A percentile compares a stretch with the other conserved stretches of the same genome.
Conservation (phyloP, 2,113 vertebrate species). For the Lanius ludovicianus region DNA sequence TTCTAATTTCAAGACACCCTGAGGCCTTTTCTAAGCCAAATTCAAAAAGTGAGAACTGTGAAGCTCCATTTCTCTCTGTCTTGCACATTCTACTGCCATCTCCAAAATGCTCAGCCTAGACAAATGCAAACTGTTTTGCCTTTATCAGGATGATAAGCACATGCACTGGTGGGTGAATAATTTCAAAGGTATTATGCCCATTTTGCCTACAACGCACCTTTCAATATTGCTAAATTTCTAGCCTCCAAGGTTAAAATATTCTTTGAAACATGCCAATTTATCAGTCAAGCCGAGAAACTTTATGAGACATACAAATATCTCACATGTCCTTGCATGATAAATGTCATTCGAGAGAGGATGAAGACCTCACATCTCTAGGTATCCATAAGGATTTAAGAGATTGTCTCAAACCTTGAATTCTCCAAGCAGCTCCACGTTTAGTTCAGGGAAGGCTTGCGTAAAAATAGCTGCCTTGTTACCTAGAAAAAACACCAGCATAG, state of each 20-base stretch:
- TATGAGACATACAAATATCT: neutral
- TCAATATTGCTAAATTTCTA: neutral
- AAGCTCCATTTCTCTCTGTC: neutral
- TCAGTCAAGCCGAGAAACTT: neutral
- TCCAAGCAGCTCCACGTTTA: neutral
- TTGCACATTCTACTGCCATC: neutral
- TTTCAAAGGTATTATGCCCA: neutral
- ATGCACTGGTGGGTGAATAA: neutral
- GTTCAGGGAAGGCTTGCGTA: neutral
- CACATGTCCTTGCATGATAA: neutral
- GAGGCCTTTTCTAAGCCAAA: neutral
- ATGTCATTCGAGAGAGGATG: neutral
- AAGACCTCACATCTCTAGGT: neutral
- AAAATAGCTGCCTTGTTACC: neutral
- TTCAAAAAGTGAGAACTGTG: neutral
- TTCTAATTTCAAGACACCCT: neutral
- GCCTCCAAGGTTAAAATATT: neutral
- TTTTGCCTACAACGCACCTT: neutral
- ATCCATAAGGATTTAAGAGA: neutral
- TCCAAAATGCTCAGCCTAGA: neutral
- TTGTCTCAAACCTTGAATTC: slow-evolving; percentile 44
- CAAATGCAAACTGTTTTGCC: neutral
- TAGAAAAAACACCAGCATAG: neutral
- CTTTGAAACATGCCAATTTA: neutral
- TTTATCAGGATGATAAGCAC: neutral